Evolutionary conservation across 2,888 invertebrate species (phyloP), one percentile per base, ranked within the genome.

Genomic region (Nephrocerus scutellatus): DNA sequence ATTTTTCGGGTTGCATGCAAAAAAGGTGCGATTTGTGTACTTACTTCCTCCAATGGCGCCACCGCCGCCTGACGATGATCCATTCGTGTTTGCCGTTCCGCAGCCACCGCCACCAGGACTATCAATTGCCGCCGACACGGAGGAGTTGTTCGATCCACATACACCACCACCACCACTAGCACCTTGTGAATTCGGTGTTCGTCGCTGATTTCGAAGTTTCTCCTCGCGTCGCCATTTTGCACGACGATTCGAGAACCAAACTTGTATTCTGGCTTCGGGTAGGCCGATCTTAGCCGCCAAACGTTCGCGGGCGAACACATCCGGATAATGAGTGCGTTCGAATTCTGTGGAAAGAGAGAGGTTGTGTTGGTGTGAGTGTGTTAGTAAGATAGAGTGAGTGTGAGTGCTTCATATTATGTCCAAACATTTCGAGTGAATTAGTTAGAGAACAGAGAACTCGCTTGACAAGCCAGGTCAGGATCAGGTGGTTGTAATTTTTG

Each of bases 151-250:
- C n/a, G n/a, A n/a, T n/a, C n/a, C n/a, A 23, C n/a, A n/a, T n/a
- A n/a, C n/a, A n/a, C 37, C 43, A 5, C 45, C 41, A n/a, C 41
- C 45, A 6, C 25, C 39, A 2, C 51, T 46, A 10, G 42, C 44
- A 12, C 70, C 65, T 12, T 67, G 70, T 4, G 59, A 53, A 41
- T 59, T 64, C 5, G 66, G 62, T 4, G 66, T 62, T 14, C 86
- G 74, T 47, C 87, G 73, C 70, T 96, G 96, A 70, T 89, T 96
- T 34, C 97, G 79, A 35, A 97, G 75, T 70, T 99, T 99, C 68
- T 98, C 96, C 67, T 97, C 96, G 16, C 96, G 78, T 41, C 96
- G 81, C 92, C 93, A 96, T 74, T 97, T 97, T 55, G 96, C 96
- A 42, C 96, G 79, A 40, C 96, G 82, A 72, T 97, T 97, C 51